These are phyloP conservation scores for Sitodiplosis mosellana DNA, from an alignment of 1,140 invertebrate genomes.

Conservation along the genomic window DNA sequence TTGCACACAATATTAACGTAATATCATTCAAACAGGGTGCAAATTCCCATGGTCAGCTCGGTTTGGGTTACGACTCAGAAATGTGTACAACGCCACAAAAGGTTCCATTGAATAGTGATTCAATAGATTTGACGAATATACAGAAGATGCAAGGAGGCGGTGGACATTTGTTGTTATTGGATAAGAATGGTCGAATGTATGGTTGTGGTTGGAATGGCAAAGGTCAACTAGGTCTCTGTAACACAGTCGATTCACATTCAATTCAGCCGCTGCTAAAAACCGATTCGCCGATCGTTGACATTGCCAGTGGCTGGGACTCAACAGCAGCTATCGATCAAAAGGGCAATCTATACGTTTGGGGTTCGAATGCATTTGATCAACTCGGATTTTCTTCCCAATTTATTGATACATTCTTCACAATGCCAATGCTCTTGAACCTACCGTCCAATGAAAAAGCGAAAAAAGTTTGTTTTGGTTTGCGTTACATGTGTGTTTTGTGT, in stretches of 20 bases:
- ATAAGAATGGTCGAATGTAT: conserved; percentile 45
- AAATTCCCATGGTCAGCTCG: conserved; percentile 68
- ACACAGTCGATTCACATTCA: conserved; percentile 1
- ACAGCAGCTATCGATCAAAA: conserved; percentile 43
- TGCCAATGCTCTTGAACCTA: conserved; percentile 21
- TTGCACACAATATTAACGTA: background rate
- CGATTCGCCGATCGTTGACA: conserved; percentile 33
- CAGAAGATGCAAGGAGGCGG: conserved; percentile 43
- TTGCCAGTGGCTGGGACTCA: conserved; percentile 54
- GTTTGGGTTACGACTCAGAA: conserved; percentile 44
- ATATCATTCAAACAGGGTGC: conserved; percentile 39
- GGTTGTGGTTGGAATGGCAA: conserved; percentile 76
- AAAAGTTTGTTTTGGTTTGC: conserved; percentile 36
- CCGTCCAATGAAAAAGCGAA: conserved; percentile 19
- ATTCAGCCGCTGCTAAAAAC: conserved; percentile 13
- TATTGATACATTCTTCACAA: conserved; percentile 13
- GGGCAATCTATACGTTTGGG: conserved; percentile 50
- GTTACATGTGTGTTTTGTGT: conserved; percentile 48
- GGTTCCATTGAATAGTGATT: conserved; percentile 12
- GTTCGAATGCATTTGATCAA: conserved; percentile 55
- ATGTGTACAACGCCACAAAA: conserved; percentile 38
- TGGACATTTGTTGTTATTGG: conserved; percentile 51
- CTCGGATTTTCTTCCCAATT: conserved; percentile 31
- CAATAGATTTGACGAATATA: conserved; percentile 17
- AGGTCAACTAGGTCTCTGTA: conserved; percentile 49